Conservation (phyloP, 2,888 invertebrate species). For the Tenthredo notha region DNA sequence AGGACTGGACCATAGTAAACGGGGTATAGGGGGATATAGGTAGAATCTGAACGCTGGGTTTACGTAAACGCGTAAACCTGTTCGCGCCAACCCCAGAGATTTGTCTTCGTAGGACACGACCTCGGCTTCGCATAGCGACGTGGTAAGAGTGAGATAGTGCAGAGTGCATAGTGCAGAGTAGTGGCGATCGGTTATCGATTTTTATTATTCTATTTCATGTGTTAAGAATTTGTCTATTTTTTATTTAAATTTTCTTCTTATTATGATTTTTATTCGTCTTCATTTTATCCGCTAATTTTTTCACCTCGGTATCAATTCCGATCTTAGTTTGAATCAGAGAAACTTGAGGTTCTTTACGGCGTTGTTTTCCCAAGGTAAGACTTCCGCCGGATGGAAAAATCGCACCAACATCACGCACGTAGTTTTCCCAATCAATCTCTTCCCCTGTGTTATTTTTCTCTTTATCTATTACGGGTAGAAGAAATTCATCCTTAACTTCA, state of each 20-base stretch:
- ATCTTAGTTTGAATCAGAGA: constrained; percentile 13
- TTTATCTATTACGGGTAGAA: not conserved
- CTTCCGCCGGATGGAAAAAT: constrained; percentile 58
- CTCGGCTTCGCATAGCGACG: constrained; percentile 39
- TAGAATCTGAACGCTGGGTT: constrained; percentile 32
- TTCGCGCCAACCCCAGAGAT: constrained; percentile 32
- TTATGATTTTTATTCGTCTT: constrained; percentile 5
- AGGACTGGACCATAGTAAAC: not conserved
- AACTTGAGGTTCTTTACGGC: constrained; percentile 54
- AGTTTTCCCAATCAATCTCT: constrained; percentile 30
- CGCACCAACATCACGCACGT: constrained; percentile 58
- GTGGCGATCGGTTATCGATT: constrained; percentile 37
- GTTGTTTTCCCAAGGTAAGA: constrained; percentile 58
- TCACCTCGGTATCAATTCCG: constrained; percentile 44
- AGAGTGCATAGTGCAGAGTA: not conserved
- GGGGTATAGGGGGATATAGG: not conserved
- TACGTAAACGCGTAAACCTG: constrained; percentile 53
- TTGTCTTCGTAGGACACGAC: constrained; percentile 48
- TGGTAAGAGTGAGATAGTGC: not conserved
- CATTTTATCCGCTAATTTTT: constrained; percentile 43
- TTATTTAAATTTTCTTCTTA: not conserved
- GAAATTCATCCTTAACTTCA: not conserved
- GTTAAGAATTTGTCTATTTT: not conserved
- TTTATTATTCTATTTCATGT: constrained; percentile 11
- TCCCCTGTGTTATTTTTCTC: not conserved